Base-by-base conservation (phyloP, 2,113 vertebrate genomes). In the Lethenteron reissneri region DNA sequence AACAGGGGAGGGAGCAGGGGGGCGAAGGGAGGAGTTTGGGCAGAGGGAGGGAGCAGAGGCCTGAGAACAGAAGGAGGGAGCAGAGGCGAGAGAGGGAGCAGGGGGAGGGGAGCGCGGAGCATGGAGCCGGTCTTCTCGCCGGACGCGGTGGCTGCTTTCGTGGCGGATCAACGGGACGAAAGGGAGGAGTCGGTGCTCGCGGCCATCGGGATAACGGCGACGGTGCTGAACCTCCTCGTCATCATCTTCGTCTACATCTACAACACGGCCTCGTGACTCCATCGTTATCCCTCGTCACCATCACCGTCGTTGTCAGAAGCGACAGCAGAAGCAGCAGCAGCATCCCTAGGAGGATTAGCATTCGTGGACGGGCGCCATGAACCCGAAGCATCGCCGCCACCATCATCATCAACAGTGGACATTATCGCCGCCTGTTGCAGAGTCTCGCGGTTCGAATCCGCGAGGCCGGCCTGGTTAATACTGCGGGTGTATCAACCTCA, bases 201-300 rank as follows among this genome's bases (percentile, higher is more conserved):
- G 15, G 87, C 97, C 87, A 80, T 99, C 77, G 94, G 92, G 58
- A 99, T 99, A 73, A 87, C 96, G 11, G 94, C 92, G 78, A 99
- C 94, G 75, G 86, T 97, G 76, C 85, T 99, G 73, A 99, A 99
- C 79, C 81, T 99, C 57, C 80, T 94, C 3, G 91, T 99, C 73
- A 99, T 99, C 74, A 96, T 97, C 77, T 97, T 99, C 75, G 94
- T 99, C 72, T 99, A 99, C 78, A 92, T 99, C 75, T 99, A 97
- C 80, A 96, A 92, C 72, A 99, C 92, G n/a, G 64, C 64, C 9
- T 68, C n/a, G 25, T 17, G 64, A 25, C 41, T 41, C 41, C 41
- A 41, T 41, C 41, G 41, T 41, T 41, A 41, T 5, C 41, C 41
- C 41, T 41, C 41, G 41, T 41, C 41, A 41, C 41, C 41, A 41